Percentiles rank a stretch among this genome's conserved stretches.
These are phyloP conservation scores for Trichechus manatus DNA, from an alignment of 2,113 vertebrate species.

Conservation along the genomic window DNA sequence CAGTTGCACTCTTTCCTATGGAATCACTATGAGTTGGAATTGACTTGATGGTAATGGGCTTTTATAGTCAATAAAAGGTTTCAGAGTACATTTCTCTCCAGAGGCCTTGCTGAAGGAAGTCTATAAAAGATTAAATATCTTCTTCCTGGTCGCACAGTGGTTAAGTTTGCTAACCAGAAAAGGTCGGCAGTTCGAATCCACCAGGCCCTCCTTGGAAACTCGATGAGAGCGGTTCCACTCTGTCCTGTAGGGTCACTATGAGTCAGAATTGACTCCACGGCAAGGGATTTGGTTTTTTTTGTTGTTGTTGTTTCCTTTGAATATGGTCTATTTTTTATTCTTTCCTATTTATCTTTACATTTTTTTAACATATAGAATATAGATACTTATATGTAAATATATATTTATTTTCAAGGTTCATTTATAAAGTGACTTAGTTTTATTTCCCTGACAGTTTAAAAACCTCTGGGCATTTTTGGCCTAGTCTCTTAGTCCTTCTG, in stretches of 20 bases:
- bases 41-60: neutral
- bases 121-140: neutral
- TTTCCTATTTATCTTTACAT: neutral
- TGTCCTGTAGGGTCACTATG: too few relatives aligned
- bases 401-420: neutral
- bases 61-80: neutral
- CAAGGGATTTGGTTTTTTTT: too few relatives aligned
- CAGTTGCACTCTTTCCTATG: neutral
- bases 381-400: neutral
- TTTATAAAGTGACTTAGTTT: neutral
- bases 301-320: neutral
- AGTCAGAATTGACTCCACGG: too few relatives aligned
- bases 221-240: too few relatives aligned
- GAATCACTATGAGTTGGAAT: neutral
- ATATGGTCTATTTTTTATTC: neutral
- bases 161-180: too few relatives aligned
- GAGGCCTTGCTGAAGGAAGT: neutral
- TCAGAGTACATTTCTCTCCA: slow-evolving; percentile 18
- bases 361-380: neutral
- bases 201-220: too few relatives aligned
- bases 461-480: neutral
- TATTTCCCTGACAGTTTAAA: neutral
- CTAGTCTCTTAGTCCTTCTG: neutral
- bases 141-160: too few relatives aligned
- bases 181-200: too few relatives aligned